Evolutionary conservation across 2,113 vertebrate species (phyloP).

Genomic region (Eclectus roratus): DNA sequence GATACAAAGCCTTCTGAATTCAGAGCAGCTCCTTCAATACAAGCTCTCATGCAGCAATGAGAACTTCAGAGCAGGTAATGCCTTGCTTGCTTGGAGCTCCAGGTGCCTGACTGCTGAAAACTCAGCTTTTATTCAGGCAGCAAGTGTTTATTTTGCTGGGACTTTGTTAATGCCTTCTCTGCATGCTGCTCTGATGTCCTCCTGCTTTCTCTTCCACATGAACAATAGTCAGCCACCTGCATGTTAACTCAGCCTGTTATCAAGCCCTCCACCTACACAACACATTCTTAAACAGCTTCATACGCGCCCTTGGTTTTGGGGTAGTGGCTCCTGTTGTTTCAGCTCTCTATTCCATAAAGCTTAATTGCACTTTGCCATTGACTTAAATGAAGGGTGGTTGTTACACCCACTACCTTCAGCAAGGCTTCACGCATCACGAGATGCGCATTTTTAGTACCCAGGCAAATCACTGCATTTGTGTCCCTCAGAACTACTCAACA

Average conservation of each 20-base stretch:
- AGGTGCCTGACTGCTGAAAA: not conserved
- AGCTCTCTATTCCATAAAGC: not conserved
- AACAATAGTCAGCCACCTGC: not conserved
- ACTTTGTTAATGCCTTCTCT: not conserved
- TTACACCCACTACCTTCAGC: conserved; percentile 3
- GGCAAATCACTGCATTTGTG: not conserved
- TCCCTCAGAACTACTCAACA: not conserved
- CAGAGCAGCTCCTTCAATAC: not conserved
- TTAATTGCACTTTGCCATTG: conserved; percentile 28
- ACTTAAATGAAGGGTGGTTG: not conserved
- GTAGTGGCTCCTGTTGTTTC: conserved; percentile 30
- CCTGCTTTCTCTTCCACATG: not conserved
- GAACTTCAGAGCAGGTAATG: not conserved
- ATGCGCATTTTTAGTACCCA: not conserved
- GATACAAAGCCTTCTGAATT: not conserved
- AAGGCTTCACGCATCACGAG: not conserved
- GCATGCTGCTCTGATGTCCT: not conserved
- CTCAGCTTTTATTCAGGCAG: not conserved
- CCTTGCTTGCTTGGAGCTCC: not conserved
- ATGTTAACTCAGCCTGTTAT: not conserved
- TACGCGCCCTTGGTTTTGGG: not conserved
- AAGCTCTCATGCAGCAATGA: not conserved
- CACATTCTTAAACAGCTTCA: not conserved
- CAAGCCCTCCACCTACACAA: conserved; percentile 33
- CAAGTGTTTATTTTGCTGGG: not conserved